Evolutionary conservation across 1,140 invertebrate species (phyloP).

Genomic region (Periplaneta americana): DNA sequence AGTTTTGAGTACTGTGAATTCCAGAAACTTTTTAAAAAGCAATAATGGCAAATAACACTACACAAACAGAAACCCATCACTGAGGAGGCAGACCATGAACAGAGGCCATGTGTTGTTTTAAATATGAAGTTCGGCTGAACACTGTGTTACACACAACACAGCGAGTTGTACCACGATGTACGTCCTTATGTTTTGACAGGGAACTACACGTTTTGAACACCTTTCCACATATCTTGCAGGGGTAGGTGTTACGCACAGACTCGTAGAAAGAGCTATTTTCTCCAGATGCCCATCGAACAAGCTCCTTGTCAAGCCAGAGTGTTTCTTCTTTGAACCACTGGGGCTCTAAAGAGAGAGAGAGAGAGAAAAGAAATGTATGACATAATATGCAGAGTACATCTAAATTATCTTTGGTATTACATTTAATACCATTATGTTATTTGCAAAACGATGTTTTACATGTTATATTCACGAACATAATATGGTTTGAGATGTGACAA

Average conservation of each 20-base stretch:
- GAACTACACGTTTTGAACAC: conserved; percentile 45
- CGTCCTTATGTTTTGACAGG: conserved; percentile 48
- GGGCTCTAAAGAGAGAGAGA: neutral
- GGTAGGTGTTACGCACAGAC: neutral
- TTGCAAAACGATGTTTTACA: no score
- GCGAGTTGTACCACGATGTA: conserved; percentile 45
- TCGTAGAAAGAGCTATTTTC: neutral
- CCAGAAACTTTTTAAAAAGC: no score
- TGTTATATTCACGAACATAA: no score
- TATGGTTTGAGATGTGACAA: no score
- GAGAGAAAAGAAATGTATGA: neutral
- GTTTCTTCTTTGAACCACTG: neutral
- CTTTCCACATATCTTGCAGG: conserved; percentile 47
- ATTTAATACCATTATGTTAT: no score
- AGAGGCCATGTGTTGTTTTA: conserved; percentile 44
- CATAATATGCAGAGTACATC: neutral
- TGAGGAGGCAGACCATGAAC: conserved; percentile 31
- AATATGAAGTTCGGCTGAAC: conserved; percentile 43
- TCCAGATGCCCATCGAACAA: neutral
- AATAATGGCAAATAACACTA: no score
- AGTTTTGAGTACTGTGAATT: no score
- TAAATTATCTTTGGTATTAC: no score
- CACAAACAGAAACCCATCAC: neutral
- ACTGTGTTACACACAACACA: conserved; percentile 46
- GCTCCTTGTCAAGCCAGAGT: neutral